Percentiles rank a stretch among this genome's conserved stretches.
phyloP scores from a whole-genome alignment of 2,113 vertebrate species.

The Mixornis gularis region DNA sequence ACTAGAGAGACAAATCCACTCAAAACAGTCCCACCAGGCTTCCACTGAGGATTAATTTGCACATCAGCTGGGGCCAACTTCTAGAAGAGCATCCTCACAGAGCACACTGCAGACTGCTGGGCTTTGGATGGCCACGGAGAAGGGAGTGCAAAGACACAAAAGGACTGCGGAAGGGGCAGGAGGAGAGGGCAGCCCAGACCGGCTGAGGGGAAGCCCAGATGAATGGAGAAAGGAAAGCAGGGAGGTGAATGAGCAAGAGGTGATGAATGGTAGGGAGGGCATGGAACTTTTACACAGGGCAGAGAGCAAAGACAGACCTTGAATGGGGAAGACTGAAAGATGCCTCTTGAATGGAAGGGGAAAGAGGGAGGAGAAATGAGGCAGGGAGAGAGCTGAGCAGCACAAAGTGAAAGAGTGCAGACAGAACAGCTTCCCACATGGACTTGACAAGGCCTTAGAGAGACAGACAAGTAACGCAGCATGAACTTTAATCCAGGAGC shows the following conservation, averaged over 20 bases:
- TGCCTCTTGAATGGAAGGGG: background rate
- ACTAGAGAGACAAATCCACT: background rate
- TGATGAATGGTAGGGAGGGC: constrained; percentile 37
- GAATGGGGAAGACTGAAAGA: constrained; percentile 46
- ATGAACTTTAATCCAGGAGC: constrained; percentile 57
- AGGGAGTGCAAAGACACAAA: constrained; percentile 14
- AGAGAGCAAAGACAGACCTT: constrained; percentile 50
- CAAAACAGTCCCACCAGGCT: background rate
- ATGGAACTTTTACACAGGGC: constrained; percentile 26
- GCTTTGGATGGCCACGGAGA: background rate
- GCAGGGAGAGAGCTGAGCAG: background rate
- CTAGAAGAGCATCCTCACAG: background rate
- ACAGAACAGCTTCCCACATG: constrained; percentile 42
- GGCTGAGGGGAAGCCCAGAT: background rate
- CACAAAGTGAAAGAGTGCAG: constrained; percentile 8
- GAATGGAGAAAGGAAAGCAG: constrained; percentile 20
- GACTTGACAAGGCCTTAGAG: constrained; percentile 52
- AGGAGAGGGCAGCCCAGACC: background rate
- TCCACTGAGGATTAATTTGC: background rate
- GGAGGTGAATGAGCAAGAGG: constrained; percentile 31
- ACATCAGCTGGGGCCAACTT: background rate
- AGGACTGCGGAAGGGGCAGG: background rate
- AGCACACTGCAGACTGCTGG: background rate
- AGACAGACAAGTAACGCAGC: constrained; percentile 24
- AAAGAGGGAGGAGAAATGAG: constrained; percentile 26